Evolutionary conservation across 1,140 invertebrate genomes (phyloP).

Genomic region (Drosophila tropicalis): DNA sequence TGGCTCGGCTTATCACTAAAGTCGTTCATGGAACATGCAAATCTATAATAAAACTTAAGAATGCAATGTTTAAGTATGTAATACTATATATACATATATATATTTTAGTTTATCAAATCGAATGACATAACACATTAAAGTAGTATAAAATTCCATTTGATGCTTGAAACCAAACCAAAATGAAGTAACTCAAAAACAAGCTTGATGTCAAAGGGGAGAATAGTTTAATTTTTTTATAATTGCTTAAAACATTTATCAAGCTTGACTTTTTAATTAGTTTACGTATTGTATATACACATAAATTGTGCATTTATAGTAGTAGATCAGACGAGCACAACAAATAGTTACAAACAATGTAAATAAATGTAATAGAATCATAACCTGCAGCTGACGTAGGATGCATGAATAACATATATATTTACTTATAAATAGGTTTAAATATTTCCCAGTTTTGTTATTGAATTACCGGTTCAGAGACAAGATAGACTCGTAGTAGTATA

Average conservation of each 20-base stretch:
- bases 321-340: background rate
- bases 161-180: background rate
- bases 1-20: constrained; percentile 13
- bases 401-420: background rate
- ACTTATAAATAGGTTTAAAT: constrained; percentile 9
- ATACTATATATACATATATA: background rate
- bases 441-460: constrained; percentile 59
- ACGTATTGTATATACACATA: background rate
- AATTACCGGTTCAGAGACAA: constrained; percentile 47
- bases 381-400: background rate
- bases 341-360: background rate
- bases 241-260: constrained; percentile 4
- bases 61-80: background rate
- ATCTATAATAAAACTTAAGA: background rate
- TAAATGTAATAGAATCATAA: constrained; percentile 1
- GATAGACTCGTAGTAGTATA: constrained; percentile 23
- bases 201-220: background rate
- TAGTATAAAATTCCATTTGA: background rate
- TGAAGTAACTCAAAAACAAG: background rate
- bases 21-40: constrained; percentile 23
- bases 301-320: background rate
- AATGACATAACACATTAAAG: background rate
- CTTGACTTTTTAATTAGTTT: constrained; percentile 5
- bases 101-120: background rate
- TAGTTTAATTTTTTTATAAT: background rate